Evolutionary conservation across 2,797 vertebrate species (phyloP), one percentile per base, ranked within the genome.

Genomic region (Rhabdomys pumilio): DNA sequence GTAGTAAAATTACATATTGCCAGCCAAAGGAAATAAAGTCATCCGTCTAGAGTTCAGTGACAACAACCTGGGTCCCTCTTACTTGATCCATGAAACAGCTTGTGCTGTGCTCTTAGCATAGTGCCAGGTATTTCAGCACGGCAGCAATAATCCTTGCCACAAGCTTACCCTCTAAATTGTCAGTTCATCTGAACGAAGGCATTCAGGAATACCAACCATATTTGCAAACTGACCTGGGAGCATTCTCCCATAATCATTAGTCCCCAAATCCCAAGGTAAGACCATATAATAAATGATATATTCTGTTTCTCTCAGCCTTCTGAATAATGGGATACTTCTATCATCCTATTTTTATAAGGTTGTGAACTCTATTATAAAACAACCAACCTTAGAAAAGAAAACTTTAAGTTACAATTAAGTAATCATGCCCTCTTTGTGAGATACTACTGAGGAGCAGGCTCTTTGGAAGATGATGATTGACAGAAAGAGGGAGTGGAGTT

Each of bases 341-440:
- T 67, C n/a, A 44, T 73, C 22, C 92, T 69, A 6, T 72, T 57
- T 88, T 11, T n/a, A 34, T 84, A 81, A 92, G 14, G 31, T 11
- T 73, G 79, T 90, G 44, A 65, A 81, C 14, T 34, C 61, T 65
- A 11, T 29, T 87, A 53, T 86, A 96, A 96, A 65, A 41, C 69
- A 95, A 93, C 83, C 63, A 90, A 86, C n/a, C 6, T 75, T 34
- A 29, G 6, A 63, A 72, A 81, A 41, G 7, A 93, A 93, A 81
- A 76, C 73, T 72, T 61, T 41, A 69, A 26, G 0, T 90, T 67
- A 17, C 50, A 92, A 13, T 82, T 87, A 80, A 76, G 55, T 87
- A 91, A 55, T 65, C 90, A 57, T 73, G 31, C 10, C 44, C 87
- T 76, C 38, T n/a, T 87, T 87, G 59, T 53, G 41, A 82, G 81